Evolutionary conservation across 2,888 invertebrate genomes (phyloP), one percentile per base, ranked within the genome.

Genomic region (Sphinx pinastri): DNA sequence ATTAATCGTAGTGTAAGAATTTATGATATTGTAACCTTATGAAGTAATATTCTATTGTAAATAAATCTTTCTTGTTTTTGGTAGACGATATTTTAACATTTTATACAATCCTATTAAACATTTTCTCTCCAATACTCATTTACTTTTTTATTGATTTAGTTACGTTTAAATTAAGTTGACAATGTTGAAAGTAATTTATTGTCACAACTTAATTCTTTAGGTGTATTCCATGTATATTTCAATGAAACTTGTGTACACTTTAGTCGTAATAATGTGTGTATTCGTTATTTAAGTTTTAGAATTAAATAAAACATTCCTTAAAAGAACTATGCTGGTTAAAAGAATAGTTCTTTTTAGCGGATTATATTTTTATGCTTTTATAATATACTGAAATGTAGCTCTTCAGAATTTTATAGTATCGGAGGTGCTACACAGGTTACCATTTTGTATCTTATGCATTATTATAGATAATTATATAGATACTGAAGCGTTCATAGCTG

Each of bases 391-490:
- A 73, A 70, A 73, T 73, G 72, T 78, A 79, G 74, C 73, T 73
- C 67, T 78, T 83, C 84, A 84, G 84, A 81, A 81, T 79, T 63
- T 81, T 58, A 74, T 75, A 73, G 73, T 80, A 83, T 84, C 75
- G 79, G 80, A 86, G 91, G 90, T 92, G 91, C 91, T 92, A 88
- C 78, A 81, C 83, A 84, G 83, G 91, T 92, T 92, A 92, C 92
- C 92, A 91, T 87, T 84, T 78, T 83, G 83, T 86, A 84, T 85
- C 81, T 81, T 84, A 81, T 83, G 73, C 81, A 80, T 84, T 79
- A 79, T 85, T 82, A 71, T 84, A 84, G 77, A 84, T 84, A 84
- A 84, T 80, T 78, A 80, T 80, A 82, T 79, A 76, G 79, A 81
- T 83, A 81, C 79, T 71, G 45, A 68, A 55, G 31, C 45, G 49